Conservation (phyloP, 2,888 invertebrate species). For the Argyra leucocephala region DNA sequence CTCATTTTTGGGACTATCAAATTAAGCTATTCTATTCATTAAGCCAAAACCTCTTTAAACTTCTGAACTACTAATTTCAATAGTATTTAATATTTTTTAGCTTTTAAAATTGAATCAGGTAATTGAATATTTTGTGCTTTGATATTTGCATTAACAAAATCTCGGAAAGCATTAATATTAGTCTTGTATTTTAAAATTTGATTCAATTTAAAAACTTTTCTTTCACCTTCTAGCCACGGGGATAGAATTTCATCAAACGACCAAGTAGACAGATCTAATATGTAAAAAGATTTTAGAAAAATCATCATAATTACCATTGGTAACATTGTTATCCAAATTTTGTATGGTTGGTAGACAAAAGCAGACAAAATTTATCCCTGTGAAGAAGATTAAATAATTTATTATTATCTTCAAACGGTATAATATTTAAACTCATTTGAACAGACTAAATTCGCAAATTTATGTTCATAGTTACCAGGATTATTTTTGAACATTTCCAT, state of each 20-base stretch:
- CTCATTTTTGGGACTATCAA: not conserved
- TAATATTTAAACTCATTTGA: conserved; percentile 7
- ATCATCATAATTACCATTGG: not conserved
- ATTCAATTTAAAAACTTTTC: not conserved
- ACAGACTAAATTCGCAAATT: not conserved
- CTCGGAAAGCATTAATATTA: conserved; percentile 1
- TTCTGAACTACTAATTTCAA: conserved; percentile 5
- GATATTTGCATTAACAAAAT: conserved; percentile 2
- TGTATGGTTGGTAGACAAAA: conserved; percentile 2
- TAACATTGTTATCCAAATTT: not conserved
- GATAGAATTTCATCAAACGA: not conserved
- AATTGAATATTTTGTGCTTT: not conserved
- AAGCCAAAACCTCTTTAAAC: conserved; percentile 7
- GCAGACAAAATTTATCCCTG: not conserved
- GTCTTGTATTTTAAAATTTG: not conserved
- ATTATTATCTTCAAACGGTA: conserved; percentile 1
- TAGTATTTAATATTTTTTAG: conserved; percentile 4
- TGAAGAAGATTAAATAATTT: not conserved
- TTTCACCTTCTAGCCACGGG: not conserved
- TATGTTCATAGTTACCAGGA: not conserved
- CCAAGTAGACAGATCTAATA: conserved; percentile 7
- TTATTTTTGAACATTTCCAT: not conserved
- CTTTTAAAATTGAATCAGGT: conserved; percentile 6
- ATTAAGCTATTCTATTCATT: too few species aligned
- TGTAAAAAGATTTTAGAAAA: not conserved